Base-by-base conservation (phyloP, 2,113 vertebrate species). In the Trematocara marginatum region DNA sequence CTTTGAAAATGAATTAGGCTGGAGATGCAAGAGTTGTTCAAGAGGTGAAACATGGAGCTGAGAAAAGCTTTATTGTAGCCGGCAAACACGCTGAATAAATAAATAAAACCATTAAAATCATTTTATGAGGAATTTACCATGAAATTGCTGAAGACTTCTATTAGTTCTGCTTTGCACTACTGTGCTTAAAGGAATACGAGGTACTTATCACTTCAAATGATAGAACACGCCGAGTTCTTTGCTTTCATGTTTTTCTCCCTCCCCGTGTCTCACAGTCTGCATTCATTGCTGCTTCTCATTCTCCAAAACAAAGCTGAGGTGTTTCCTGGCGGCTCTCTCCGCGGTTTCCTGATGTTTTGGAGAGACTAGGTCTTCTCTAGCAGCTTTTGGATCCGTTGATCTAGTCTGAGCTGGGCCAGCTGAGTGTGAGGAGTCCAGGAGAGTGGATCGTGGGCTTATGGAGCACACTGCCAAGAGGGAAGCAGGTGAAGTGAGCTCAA, bases 1-100 rank as follows among this genome's bases (percentile, higher is more conserved):
- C 89, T 82, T 90, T 90, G 92, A 91, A 95, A 95, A 88, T 79
- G 51, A 93, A 94, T 92, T 92, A 91, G 90, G 79, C 82, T 26
- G 61, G 9, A 89, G 80, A 90, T 86, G 92, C 82, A 84, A 47
- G 56, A 81, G 83, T 38, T 26, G 54, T 16, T 69, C 42, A 34
- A 45, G 57, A 82, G 35, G 51, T 86, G 45, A 83, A 82, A 79
- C 78, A 18, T 7, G 11, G 45, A 78, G 83, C 52, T n/a, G 10
- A 84, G 78, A 54, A 56, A 81, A 45, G 54, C 40, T 87, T 92
- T 87, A 90, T 40, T 89, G 16, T 6, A 34, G 40, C 35, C 66
- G 6, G 53, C 52, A 88, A 88, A 86, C 53, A 56, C 42, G 78
- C 23, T 34, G 54, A 81, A 86, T 54, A 5, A 66, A 38, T 64